Base-by-base conservation (phyloP, 2,113 vertebrate genomes). In the Heteronetta atricapilla region DNA sequence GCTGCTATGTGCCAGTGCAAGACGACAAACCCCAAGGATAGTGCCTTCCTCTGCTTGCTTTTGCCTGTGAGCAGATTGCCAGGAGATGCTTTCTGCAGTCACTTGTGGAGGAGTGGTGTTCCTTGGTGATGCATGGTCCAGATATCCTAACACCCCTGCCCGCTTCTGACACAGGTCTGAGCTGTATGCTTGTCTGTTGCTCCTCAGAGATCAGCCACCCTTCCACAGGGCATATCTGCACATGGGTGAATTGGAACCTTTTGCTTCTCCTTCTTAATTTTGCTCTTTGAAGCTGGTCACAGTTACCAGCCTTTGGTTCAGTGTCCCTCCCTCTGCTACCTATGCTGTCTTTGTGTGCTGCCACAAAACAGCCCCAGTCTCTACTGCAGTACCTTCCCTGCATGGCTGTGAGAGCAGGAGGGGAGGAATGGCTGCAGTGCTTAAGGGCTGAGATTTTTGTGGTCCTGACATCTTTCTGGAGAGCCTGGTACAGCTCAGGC, bases 51-150 rank as follows among this genome's bases (percentile, higher is more conserved):
- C 50, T 3, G n/a, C 44, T 53, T n/a, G 52, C 46, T 23, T 40
- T 58, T 68, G 8, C 33, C 74, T 2, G 1, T 0, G 4, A 25
- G 44, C 2, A 1, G 15, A 12, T n/a, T 38, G 62, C 48, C 0
- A 2, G 70, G 56, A 67, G 40, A 56, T 50, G 56, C 46, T 69
- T 15, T 64, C 16, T 1, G 0, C 44, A 5, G 1, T 48, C 40
- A 11, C 11, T 4, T 8, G 20, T 2, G 3, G 33, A 67, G 44
- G 34, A n/a, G 52, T 58, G 52, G 14, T 13, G 16, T 70, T 90
- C 40, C 20, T n/a, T 34, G 23, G 11, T 29, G 67, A 31, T 33
- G 44, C 20, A 13, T 42, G 22, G 9, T 44, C 21, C 60, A 15
- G 19, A 2, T 2, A 11, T 68, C 64, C 40, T 46, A 81, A 16